Conservation (phyloP, 2,113 vertebrate genomes). For the Hypanus sabinus region DNA sequence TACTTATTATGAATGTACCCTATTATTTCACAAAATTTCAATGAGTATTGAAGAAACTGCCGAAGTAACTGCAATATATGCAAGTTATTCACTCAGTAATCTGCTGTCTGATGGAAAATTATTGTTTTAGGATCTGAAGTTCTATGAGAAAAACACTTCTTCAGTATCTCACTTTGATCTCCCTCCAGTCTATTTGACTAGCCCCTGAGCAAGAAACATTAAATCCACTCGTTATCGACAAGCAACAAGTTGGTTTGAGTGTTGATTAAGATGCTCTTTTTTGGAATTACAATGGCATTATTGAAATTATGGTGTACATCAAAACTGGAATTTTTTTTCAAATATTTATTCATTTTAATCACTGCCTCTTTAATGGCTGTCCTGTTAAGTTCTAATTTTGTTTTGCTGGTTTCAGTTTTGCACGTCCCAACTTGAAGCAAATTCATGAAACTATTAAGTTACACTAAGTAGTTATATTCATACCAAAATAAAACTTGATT, state of each 20-base stretch:
- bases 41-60: background rate
- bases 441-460: background rate
- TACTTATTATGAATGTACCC: background rate
- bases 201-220: background rate
- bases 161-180: background rate
- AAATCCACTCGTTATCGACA: background rate
- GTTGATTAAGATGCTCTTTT: background rate
- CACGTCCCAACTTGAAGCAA: background rate
- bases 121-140: background rate
- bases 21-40: background rate
- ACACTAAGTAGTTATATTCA: background rate
- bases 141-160: background rate
- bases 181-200: background rate
- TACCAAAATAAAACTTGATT: background rate
- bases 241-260: conserved; percentile 1
- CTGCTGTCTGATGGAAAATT: background rate
- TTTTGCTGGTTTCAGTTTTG: background rate
- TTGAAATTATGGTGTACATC: background rate
- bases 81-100: background rate
- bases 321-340: background rate
- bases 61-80: background rate
- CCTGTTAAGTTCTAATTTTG: background rate
- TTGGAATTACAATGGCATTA: background rate
- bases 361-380: background rate
- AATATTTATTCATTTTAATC: background rate